A percentile compares a stretch with the other conserved stretches of the same genome.
These are phyloP conservation scores for Axea sp. DNA, from an alignment of 2,888 invertebrate species.

Conservation along the genomic window DNA sequence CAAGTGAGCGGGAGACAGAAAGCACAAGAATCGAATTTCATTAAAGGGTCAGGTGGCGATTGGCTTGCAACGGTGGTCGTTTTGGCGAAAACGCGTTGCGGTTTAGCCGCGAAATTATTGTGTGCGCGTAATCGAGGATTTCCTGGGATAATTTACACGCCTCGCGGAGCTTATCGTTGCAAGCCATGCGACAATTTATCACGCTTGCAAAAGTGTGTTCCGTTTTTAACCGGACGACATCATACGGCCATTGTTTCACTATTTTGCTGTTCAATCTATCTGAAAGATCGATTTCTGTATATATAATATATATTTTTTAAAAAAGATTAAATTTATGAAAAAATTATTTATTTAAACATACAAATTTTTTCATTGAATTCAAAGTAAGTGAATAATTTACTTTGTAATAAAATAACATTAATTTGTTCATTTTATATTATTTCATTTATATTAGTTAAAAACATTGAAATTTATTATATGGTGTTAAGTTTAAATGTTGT, in stretches of 20 bases:
- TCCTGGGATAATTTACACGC: slow-evolving; percentile 48
- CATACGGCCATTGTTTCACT: slow-evolving; percentile 32
- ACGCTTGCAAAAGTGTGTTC: slow-evolving; percentile 47
- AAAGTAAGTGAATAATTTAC: too few species aligned
- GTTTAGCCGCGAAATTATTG: slow-evolving; percentile 45
- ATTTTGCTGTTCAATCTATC: slow-evolving; percentile 29
- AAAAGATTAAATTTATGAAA: too few species aligned
- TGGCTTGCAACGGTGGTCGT: neutral
- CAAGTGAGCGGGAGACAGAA: too few species aligned
- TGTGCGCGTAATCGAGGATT: slow-evolving; percentile 51
- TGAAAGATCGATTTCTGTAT: neutral
- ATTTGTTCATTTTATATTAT: too few species aligned
- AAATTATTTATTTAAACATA: too few species aligned
- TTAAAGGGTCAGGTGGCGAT: neutral
- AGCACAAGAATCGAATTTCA: too few species aligned
- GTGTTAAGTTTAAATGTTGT: too few species aligned
- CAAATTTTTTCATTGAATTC: too few species aligned
- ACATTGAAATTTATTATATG: too few species aligned
- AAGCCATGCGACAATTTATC: slow-evolving; percentile 62
- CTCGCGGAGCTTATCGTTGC: slow-evolving; percentile 60
- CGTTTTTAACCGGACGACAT: slow-evolving; percentile 49
- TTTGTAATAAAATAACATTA: too few species aligned
- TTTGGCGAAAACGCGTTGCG: slow-evolving; percentile 31
- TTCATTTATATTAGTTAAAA: too few species aligned
- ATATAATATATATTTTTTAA: too few species aligned